phyloP scores from a whole-genome alignment of 2,888 invertebrate species.

The Phania funesta region DNA sequence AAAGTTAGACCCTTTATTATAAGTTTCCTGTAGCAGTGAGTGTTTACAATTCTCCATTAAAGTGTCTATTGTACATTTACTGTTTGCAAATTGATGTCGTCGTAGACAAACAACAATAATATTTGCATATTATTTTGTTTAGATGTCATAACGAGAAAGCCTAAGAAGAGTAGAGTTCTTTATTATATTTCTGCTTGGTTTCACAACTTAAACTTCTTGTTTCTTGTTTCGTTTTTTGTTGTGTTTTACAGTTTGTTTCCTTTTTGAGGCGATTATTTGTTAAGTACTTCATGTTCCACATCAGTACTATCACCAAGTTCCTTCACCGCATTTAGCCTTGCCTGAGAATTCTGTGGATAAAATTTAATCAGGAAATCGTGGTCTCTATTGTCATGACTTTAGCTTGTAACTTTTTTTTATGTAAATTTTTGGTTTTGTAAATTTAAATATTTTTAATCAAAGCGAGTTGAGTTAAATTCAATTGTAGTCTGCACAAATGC shows the following conservation, averaged over 20 bases:
- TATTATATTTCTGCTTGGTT: neutral
- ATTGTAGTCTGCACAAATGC: too few species aligned
- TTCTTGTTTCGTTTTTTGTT: neutral
- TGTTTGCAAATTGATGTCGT: neutral
- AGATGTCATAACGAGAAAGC: slow-evolving; percentile 3
- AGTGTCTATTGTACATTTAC: neutral
- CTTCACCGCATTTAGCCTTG: neutral
- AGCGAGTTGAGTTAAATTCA: too few species aligned
- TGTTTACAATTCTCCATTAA: neutral
- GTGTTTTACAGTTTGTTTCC: neutral
- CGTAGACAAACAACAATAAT: neutral
- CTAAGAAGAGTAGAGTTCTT: neutral
- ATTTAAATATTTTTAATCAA: neutral
- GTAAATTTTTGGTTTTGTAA: too few species aligned
- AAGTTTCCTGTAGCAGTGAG: too few species aligned
- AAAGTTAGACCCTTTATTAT: too few species aligned
- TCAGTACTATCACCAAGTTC: neutral
- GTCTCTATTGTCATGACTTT: slow-evolving; percentile 1
- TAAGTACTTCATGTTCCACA: neutral
- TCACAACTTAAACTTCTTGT: neutral
- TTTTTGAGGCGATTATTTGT: neutral
- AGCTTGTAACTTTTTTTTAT: too few species aligned
- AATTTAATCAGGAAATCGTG: slow-evolving; percentile 11
- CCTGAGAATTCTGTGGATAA: neutral
- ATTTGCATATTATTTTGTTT: slow-evolving; percentile 13